Evolutionary conservation across 2,888 invertebrate genomes (phyloP).

Genomic region (Gasteruption jaculator): DNA sequence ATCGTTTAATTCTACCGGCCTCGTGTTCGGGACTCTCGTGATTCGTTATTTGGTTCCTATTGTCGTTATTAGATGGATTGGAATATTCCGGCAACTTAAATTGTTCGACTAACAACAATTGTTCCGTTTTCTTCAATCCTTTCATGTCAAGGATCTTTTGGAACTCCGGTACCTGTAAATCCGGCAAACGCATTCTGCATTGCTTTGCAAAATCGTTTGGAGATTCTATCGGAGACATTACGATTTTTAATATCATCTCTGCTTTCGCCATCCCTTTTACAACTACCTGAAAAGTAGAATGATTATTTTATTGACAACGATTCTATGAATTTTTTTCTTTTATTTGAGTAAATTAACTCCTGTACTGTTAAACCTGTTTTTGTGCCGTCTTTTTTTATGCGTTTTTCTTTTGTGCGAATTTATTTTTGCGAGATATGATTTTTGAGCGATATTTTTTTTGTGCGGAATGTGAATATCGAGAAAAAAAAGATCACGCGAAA

Average conservation of each 20-base stretch:
- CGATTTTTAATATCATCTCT: slow-evolving; percentile 97
- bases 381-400: too few relatives aligned
- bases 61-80: slow-evolving; percentile 25
- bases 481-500: too few relatives aligned
- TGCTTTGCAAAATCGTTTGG: slow-evolving; percentile 81
- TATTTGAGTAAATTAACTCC: too few relatives aligned
- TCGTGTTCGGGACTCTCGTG: slow-evolving; percentile 50
- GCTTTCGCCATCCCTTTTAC: slow-evolving; percentile 93
- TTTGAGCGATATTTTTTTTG: too few relatives aligned
- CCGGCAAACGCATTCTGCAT: slow-evolving; percentile 84
- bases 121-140: slow-evolving; percentile 53
- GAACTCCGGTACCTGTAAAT: slow-evolving; percentile 84
- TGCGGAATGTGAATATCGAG: too few relatives aligned
- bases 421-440: too few relatives aligned
- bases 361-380: too few relatives aligned
- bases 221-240: slow-evolving; percentile 89
- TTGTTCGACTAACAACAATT: slow-evolving; percentile 57
- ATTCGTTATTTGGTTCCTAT: slow-evolving; percentile 23
- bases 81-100: slow-evolving; percentile 52
- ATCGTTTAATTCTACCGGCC: slow-evolving; percentile 55
- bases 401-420: too few relatives aligned
- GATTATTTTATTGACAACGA: too few relatives aligned
- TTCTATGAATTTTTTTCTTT: too few relatives aligned
- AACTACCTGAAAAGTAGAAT: slow-evolving; percentile 65
- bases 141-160: slow-evolving; percentile 96